Percentiles rank a stretch among this genome's conserved stretches.
These are phyloP conservation scores for Miniopterus natalensis DNA, from an alignment of 2,113 vertebrate species.

Conservation along the genomic window DNA sequence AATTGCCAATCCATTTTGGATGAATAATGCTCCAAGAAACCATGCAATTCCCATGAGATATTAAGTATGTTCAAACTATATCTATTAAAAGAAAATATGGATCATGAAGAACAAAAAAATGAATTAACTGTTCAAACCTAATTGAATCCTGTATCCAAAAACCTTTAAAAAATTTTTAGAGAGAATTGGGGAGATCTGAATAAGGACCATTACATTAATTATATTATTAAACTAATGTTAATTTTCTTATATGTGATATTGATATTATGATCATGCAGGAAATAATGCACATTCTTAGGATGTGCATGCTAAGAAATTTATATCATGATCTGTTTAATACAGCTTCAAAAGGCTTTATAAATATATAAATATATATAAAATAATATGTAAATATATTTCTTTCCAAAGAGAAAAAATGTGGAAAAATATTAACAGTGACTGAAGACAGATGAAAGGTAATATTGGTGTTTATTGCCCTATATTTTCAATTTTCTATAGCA, in stretches of 20 bases:
- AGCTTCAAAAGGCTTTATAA: neutral
- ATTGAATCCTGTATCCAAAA: neutral
- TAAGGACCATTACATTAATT: neutral
- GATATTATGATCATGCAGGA: neutral
- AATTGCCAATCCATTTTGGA: conserved; percentile 35
- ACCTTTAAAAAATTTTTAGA: neutral
- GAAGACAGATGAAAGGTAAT: neutral
- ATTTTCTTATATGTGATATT: conserved; percentile 6
- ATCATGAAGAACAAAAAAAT: neutral
- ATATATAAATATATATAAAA: neutral
- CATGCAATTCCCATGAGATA: conserved; percentile 15
- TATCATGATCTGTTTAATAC: neutral
- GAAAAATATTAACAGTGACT: neutral
- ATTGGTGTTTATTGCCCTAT: neutral
- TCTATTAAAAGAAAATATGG: conserved; percentile 38
- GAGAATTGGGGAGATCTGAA: neutral
- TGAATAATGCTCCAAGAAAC: conserved; percentile 23
- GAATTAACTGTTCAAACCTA: neutral
- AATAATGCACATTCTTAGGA: neutral
- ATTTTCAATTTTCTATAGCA: neutral
- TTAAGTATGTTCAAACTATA: neutral
- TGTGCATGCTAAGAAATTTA: neutral
- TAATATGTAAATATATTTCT: neutral
- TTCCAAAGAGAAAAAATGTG: neutral
- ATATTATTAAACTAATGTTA: neutral